These are phyloP conservation scores for Hippoglossus stenolepis DNA, from an alignment of 2,113 vertebrate species.

Conservation along the genomic window DNA sequence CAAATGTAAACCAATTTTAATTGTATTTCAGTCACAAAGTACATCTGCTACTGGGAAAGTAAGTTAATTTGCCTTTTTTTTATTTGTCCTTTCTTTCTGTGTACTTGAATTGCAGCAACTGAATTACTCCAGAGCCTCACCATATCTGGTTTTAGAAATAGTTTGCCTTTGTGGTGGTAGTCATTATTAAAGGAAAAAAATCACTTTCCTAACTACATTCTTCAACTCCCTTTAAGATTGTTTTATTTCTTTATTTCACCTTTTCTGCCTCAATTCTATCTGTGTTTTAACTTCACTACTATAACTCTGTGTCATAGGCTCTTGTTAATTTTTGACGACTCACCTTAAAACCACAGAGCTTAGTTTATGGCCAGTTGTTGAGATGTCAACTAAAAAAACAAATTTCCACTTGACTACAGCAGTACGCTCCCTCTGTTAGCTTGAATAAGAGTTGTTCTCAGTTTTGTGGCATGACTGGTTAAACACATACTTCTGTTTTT, in stretches of 20 bases:
- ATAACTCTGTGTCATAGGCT: neutral
- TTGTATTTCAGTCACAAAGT: constrained; percentile 84
- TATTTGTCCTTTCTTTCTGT: constrained; percentile 7
- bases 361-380: no score
- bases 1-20: constrained; percentile 69
- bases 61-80: constrained; percentile 68
- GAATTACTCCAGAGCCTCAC: neutral
- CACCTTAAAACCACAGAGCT: neutral
- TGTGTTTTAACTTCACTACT: constrained; percentile 2
- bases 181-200: neutral
- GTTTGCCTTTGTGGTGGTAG: neutral
- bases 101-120: neutral
- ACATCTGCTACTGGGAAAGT: constrained; percentile 78
- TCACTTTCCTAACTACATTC: neutral
- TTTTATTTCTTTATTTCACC: neutral
- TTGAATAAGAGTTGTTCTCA: constrained; percentile 11
- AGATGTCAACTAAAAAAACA: no score
- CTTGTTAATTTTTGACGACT: neutral
- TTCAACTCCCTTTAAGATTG: neutral
- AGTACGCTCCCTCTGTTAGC: neutral
- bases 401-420: no score
- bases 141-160: no score
- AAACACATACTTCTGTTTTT: neutral
- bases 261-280: neutral
- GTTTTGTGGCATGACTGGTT: neutral